Evolutionary conservation across 2,888 invertebrate genomes (phyloP).

Genomic region (Diarsia dahlii): DNA sequence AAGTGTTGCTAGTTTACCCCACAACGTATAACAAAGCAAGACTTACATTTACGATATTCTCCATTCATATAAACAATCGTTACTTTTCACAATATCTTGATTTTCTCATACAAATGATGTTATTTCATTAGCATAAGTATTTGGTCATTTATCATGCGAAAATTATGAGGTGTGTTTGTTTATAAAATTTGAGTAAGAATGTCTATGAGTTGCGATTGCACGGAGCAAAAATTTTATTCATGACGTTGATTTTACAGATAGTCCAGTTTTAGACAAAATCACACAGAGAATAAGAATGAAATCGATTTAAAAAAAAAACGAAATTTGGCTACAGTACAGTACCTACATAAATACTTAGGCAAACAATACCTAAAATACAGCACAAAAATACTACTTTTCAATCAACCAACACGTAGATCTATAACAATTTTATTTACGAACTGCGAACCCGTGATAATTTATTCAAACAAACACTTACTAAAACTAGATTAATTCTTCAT

Average conservation of each 20-base stretch:
- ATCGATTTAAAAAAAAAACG: not conserved
- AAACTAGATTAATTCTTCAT: slow-evolving; percentile 29
- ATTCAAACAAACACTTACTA: slow-evolving; percentile 34
- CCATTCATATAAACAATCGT: slow-evolving; percentile 12
- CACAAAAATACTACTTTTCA: not conserved
- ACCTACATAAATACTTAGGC: too few relatives aligned
- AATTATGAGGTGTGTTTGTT: not conserved
- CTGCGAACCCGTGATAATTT: slow-evolving; percentile 3
- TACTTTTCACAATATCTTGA: slow-evolving; percentile 35
- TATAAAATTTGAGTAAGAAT: not conserved
- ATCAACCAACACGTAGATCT: not conserved
- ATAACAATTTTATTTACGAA: not conserved
- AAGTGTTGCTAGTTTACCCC: slow-evolving; percentile 4
- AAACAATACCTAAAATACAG: not conserved
- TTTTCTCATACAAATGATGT: slow-evolving; percentile 31
- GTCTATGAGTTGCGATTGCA: too few relatives aligned
- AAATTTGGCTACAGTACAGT: not conserved
- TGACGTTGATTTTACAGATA: not conserved
- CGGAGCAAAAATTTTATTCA: not conserved
- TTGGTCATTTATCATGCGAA: not conserved
- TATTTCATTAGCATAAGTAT: slow-evolving; percentile 31
- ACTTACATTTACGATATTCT: slow-evolving; percentile 24
- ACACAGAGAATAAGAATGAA: not conserved
- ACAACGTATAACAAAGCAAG: slow-evolving; percentile 20
- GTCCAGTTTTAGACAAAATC: not conserved